A percentile compares a stretch with the other conserved stretches of the same genome.
Evolutionary conservation across 2,113 vertebrate species (phyloP).

Genomic region (Erpornis zantholeuca): DNA sequence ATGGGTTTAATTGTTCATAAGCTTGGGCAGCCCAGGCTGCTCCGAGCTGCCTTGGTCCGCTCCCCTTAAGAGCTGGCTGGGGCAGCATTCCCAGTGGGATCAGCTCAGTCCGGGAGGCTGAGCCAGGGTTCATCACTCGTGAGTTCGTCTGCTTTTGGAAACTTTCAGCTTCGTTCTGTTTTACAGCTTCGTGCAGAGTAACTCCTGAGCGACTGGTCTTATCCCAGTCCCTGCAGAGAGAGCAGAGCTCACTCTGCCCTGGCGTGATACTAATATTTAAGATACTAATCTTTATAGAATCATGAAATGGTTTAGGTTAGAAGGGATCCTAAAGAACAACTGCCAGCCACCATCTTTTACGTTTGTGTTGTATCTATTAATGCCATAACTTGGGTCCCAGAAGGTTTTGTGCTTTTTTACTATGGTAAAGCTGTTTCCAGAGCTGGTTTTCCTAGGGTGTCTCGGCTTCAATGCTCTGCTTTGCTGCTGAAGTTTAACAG

Average conservation of each 20-base stretch:
- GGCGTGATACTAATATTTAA: no score
- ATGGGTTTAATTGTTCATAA: rapidly evolving
- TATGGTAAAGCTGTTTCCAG: neutral
- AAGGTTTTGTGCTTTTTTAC: neutral
- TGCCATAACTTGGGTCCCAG: neutral
- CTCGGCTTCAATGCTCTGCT: neutral
- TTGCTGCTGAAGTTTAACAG: neutral
- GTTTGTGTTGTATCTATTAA: neutral
- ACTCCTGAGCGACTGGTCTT: rapidly evolving
- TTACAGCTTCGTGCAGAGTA: rapidly evolving
- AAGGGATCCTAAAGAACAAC: neutral
- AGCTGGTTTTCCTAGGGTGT: neutral
- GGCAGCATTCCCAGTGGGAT: rapidly evolving
- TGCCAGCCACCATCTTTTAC: neutral
- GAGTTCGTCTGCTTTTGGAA: no score
- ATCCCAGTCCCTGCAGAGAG: neutral
- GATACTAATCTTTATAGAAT: neutral
- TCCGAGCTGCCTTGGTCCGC: neutral
- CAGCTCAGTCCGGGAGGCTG: neutral
- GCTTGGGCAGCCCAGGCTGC: neutral
- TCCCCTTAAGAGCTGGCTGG: neutral
- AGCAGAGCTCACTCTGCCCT: neutral
- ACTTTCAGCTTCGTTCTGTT: rapidly evolving
- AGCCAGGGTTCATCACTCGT: neutral
- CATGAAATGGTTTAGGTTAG: neutral